Evolutionary conservation across 2,888 invertebrate genomes (phyloP).

Genomic region (Dermolepida albohirtum): DNA sequence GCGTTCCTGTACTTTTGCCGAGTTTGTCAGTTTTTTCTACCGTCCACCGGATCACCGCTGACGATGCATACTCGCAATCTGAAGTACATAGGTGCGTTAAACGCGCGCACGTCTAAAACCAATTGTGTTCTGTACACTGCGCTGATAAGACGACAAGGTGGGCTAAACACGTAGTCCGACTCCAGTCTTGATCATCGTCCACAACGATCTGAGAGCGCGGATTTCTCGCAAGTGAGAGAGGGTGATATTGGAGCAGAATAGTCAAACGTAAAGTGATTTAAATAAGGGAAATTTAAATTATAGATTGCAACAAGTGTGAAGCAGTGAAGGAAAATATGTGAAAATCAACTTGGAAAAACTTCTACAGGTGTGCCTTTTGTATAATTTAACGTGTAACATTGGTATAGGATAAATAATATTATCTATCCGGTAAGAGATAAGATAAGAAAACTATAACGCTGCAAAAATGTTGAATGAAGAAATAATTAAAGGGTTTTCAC

Average conservation of each 20-base stretch:
- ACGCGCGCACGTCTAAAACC: constrained; percentile 24
- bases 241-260: no score
- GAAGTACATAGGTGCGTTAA: constrained; percentile 11
- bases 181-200: constrained; percentile 19
- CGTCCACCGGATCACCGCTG: constrained; percentile 11
- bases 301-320: constrained; percentile 19
- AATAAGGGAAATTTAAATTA: background rate
- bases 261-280: no score
- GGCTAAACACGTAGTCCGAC: constrained; percentile 24
- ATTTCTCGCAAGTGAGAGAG: background rate
- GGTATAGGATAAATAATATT: constrained; percentile 16
- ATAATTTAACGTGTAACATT: background rate
- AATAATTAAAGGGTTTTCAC: background rate
- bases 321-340: constrained; percentile 17
- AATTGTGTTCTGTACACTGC: background rate
- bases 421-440: constrained; percentile 27
- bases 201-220: constrained; percentile 12
- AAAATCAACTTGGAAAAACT: constrained; percentile 6
- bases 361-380: constrained; percentile 22
- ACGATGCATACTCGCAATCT: constrained; percentile 16
- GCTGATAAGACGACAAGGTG: constrained; percentile 32
- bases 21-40: constrained; percentile 16
- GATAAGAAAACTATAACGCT: constrained; percentile 1
- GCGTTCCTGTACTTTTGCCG: constrained; percentile 8
- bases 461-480: background rate